A percentile compares a stretch with the other conserved stretches of the same genome.
Evolutionary conservation across 1,140 invertebrate genomes (phyloP).

Genomic region (Lamellibrachia luymesi): DNA sequence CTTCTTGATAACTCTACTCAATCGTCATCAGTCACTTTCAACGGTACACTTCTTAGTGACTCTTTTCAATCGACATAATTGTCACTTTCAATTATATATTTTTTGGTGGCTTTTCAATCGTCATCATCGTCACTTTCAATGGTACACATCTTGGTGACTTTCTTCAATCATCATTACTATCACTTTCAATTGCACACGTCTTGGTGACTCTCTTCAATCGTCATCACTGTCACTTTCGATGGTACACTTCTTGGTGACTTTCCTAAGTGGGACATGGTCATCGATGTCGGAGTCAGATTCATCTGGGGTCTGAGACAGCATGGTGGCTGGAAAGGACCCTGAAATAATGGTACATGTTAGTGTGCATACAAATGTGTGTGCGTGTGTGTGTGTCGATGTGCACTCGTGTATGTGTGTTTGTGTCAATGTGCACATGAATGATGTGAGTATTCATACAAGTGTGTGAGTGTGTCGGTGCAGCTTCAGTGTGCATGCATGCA

Average conservation of each 20-base stretch:
- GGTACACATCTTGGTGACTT: constrained; percentile 18
- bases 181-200: constrained; percentile 18
- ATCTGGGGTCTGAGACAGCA: constrained; percentile 34
- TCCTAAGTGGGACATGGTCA: constrained; percentile 41
- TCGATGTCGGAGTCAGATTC: constrained; percentile 41
- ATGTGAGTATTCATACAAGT: too few species aligned
- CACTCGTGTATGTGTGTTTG: too few species aligned
- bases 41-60: neutral
- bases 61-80: neutral
- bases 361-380: neutral
- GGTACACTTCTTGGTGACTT: constrained; percentile 30
- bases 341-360: neutral
- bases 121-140: constrained; percentile 29
- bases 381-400: neutral
- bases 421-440: neutral
- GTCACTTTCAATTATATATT: neutral
- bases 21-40: neutral
- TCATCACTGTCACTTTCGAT: constrained; percentile 29
- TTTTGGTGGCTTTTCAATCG: constrained; percentile 31
- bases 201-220: constrained; percentile 31
- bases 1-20: neutral
- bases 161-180: neutral
- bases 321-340: constrained; percentile 46
- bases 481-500: too few species aligned
- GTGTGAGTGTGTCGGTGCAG: too few species aligned